A percentile compares a stretch with the other conserved stretches of the same genome.
phyloP scores from a whole-genome alignment of 1,140 invertebrate species.

The Delia radicum region DNA sequence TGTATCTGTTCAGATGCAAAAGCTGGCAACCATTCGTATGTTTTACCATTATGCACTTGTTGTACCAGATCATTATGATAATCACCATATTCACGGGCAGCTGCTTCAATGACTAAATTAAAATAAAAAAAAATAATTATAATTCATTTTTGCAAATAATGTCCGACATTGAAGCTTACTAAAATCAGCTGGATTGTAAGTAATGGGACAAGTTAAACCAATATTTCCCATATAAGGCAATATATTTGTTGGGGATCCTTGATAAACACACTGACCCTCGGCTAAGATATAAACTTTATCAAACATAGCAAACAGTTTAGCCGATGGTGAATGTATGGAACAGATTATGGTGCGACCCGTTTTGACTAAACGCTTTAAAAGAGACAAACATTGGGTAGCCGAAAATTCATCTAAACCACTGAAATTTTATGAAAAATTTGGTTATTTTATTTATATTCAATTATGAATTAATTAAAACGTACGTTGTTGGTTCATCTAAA shows the following conservation, averaged over 20 bases:
- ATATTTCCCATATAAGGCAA: conserved; percentile 70
- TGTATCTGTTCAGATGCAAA: neutral
- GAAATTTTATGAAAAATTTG: neutral
- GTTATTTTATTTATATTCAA: no score
- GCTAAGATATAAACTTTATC: conserved; percentile 77
- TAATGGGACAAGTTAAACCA: conserved; percentile 70
- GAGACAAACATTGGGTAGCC: conserved; percentile 71
- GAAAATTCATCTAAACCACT: conserved; percentile 74
- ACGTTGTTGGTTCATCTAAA: conserved; percentile 82
- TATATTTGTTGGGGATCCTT: conserved; percentile 66
- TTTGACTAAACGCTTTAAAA: conserved; percentile 74
- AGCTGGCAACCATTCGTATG: conserved; percentile 54
- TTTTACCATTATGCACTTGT: conserved; percentile 64
- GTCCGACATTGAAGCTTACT: conserved; percentile 66
- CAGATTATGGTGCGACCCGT: conserved; percentile 85
- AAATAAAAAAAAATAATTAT: neutral
- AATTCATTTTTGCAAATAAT: neutral
- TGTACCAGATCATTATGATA: conserved; percentile 65
- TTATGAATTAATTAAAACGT: no score
- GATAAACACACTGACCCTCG: conserved; percentile 73
- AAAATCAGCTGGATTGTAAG: conserved; percentile 83
- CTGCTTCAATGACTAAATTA: conserved; percentile 74
- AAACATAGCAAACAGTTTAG: conserved; percentile 73
- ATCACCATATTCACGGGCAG: conserved; percentile 72
- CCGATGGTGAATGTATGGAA: conserved; percentile 91